phyloP scores from a whole-genome alignment of 2,113 vertebrate species.

The Rousettus leschenaultii region DNA sequence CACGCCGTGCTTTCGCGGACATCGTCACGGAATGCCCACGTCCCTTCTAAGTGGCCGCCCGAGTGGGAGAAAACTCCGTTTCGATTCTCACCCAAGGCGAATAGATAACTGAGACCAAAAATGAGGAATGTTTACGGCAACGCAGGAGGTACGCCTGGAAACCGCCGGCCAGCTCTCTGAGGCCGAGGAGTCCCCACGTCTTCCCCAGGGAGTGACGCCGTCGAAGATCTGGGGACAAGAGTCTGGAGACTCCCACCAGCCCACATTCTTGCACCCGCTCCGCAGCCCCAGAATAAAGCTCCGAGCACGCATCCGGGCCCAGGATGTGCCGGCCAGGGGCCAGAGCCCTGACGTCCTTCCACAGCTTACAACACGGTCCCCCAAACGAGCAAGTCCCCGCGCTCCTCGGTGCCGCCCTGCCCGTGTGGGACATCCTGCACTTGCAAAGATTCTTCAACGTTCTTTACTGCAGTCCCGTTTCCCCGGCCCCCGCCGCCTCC shows the following conservation, averaged over 20 bases:
- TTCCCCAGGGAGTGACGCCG: rapidly evolving
- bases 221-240: not conserved
- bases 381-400: rapidly evolving
- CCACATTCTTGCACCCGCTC: not conserved
- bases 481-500: not conserved
- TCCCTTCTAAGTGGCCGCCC: not conserved
- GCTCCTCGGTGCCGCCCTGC: not conserved
- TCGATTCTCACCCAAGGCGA: not conserved
- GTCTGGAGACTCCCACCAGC: rapidly evolving
- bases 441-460: not conserved
- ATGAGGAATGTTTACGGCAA: not conserved
- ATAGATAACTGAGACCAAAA: not conserved
- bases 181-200: rapidly evolving
- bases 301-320: rapidly evolving
- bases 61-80: not conserved
- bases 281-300: not conserved
- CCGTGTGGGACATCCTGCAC: not conserved
- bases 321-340: rapidly evolving
- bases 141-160: not conserved
- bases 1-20: not conserved
- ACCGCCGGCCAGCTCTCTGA: not conserved
- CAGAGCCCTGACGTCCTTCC: not conserved
- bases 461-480: too few species aligned
- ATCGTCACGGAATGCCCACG: too few species aligned
- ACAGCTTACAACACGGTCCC: not conserved